These are phyloP conservation scores for Glossophaga mutica DNA, from an alignment of 2,797 vertebrate genomes.

Conservation along the genomic window DNA sequence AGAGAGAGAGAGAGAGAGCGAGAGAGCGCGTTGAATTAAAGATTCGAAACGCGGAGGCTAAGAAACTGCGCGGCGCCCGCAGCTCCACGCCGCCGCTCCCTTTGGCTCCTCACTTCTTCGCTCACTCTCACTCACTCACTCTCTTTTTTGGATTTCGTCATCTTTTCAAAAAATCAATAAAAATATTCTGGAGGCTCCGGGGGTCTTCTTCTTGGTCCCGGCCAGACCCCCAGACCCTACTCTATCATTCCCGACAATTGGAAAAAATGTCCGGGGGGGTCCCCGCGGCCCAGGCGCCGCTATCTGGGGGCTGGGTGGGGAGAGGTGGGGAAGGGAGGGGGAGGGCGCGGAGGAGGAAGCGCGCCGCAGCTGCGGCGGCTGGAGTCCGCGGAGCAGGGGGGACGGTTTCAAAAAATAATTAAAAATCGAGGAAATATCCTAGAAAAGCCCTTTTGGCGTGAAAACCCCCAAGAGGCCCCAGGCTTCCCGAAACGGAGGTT, in stretches of 20 bases:
- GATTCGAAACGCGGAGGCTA: conserved; percentile 72
- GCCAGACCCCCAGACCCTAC: conserved; percentile 78
- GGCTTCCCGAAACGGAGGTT: conserved; percentile 67
- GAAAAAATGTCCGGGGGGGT: conserved; percentile 71
- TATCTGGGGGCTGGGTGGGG: conserved; percentile 43
- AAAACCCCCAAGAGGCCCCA: conserved; percentile 85
- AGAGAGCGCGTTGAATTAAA: too few species aligned
- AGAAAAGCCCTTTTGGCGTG: conserved; percentile 80
- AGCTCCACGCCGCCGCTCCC: conserved; percentile 67
- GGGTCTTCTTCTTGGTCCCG: conserved; percentile 72
- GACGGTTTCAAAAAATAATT: conserved; percentile 88
- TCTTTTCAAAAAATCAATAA: conserved; percentile 98
- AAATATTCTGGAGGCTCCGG: conserved; percentile 90
- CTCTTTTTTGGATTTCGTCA: conserved; percentile 89
- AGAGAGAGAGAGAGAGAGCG: conserved; percentile 59
- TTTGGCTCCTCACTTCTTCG: conserved; percentile 59
- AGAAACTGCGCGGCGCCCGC: conserved; percentile 75
- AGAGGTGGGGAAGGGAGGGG: conserved; percentile 65
- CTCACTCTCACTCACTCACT: conserved; percentile 32
- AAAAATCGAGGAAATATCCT: conserved; percentile 84
- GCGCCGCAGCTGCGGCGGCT: conserved; percentile 80
- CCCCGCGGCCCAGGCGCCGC: conserved; percentile 41
- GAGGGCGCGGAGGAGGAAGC: conserved; percentile 69
- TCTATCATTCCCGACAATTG: conserved; percentile 91
- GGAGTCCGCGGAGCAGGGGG: conserved; percentile 61